Base-by-base conservation (phyloP, 2,888 invertebrate species). In the Ophonus ardosiacus region DNA sequence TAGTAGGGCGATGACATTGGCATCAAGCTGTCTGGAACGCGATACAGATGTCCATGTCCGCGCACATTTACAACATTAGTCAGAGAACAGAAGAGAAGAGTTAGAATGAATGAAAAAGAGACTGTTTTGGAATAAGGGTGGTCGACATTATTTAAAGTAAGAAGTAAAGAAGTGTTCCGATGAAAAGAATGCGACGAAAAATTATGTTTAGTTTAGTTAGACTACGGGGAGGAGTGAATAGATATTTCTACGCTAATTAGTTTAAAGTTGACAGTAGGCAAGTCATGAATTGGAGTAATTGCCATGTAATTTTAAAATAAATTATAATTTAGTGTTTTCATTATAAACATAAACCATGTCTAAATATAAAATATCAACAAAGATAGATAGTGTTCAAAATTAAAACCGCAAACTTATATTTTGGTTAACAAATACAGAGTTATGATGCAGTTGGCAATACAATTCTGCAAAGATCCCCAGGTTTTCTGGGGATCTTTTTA, bases 11-110 rank as follows among this genome's bases (percentile, higher is more conserved):
- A 74, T 74, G 71, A 74, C 71, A 43, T 43, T 74, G 71, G 71
- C 71, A 74, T 74, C 71, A 74, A 18, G 71, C 71, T 18, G 71
- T 74, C 71, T 74, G 43, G 71, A 74, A 43, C 38, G 68, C 68
- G 68, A 68, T 68, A 68, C 68, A 68, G 68, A 68, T 68, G 68
- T 59, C 43, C 43, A 18, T 21, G 68, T 38, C 68, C 15, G n/a
- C 24, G 68, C 68, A n/a, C 31, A 68, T 38, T 38, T 38, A 68
- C 24, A 68, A 31, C 31, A 31, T 68, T 31, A 31, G n/a, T 31
- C 38, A 31, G 31, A 68, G 10, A 38, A 31, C 68, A 68, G 10
- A 38, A 31, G 65, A 31, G 65, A 31, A 31, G 15, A 31, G 6
- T n/a, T 63, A 38, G 7, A 5, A n/a, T 13, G 68, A 68, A 15